Evolutionary conservation across 2,797 vertebrate species (phyloP).

Genomic region (Salmo trutta): DNA sequence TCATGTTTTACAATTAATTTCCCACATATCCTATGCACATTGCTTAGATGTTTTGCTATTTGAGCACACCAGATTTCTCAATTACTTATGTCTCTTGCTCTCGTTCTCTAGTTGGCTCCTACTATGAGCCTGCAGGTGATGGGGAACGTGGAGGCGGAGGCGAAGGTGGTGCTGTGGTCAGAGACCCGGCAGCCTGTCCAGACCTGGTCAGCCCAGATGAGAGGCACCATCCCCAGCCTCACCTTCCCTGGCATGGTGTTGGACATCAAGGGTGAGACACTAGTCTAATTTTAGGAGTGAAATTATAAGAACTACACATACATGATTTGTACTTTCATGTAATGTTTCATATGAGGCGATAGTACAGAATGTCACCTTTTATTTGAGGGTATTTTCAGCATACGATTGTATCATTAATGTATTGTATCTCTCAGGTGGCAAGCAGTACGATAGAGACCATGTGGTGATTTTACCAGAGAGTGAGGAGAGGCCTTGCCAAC

Average conservation of each 20-base stretch:
- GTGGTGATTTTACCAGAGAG: slow-evolving; percentile 79
- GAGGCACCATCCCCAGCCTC: slow-evolving; percentile 80
- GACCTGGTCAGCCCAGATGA: slow-evolving; percentile 79
- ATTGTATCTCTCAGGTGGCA: slow-evolving; percentile 77
- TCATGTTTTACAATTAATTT: too few relatives aligned
- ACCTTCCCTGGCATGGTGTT: slow-evolving; percentile 86
- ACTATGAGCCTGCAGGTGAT: slow-evolving; percentile 92
- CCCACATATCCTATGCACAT: too few relatives aligned
- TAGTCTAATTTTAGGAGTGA: background rate
- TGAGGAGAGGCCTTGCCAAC: slow-evolving; percentile 79
- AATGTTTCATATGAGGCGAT: too few relatives aligned
- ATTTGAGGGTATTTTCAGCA: too few relatives aligned
- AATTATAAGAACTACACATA: background rate
- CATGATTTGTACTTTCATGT: background rate
- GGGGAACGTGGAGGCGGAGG: slow-evolving; percentile 76
- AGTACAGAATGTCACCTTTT: too few relatives aligned
- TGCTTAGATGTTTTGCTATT: too few relatives aligned
- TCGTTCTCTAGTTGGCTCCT: slow-evolving; percentile 73
- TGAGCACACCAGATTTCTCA: too few relatives aligned
- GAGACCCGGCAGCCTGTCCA: slow-evolving; percentile 87
- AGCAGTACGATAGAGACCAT: slow-evolving; percentile 85
- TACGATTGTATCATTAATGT: background rate
- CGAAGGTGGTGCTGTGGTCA: slow-evolving; percentile 89
- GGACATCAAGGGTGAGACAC: slow-evolving; percentile 86
- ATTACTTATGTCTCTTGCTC: too few relatives aligned